Percentiles rank a stretch among this genome's conserved stretches.
Conservation (phyloP, 1,140 invertebrate species). For the Argopecten irradians region DNA sequence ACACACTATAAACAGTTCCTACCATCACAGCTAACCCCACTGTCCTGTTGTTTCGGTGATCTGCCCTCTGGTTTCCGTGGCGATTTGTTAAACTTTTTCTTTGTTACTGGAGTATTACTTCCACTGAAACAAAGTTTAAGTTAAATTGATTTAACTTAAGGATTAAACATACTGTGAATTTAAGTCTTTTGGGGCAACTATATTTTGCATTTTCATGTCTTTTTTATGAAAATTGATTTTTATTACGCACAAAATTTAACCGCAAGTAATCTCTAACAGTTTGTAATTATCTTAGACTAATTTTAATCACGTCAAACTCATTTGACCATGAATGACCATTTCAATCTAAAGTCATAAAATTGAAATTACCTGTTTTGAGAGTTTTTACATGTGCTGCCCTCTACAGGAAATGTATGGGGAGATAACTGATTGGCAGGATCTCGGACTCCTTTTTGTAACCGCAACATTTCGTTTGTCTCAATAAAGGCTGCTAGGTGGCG, state of each 20-base stretch:
- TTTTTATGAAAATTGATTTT: no score
- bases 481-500: constrained; percentile 69
- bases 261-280: no score
- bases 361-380: background rate
- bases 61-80: constrained; percentile 24
- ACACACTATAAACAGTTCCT: constrained; percentile 28
- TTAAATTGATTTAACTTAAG: no score
- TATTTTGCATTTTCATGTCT: no score
- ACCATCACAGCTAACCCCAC: constrained; percentile 44
- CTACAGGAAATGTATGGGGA: background rate
- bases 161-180: no score
- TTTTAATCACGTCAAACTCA: no score
- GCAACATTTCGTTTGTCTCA: constrained; percentile 67
- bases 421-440: constrained; percentile 25
- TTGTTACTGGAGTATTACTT: background rate
- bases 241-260: no score
- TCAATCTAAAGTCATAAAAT: no score
- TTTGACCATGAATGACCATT: no score
- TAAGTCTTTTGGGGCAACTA: no score
- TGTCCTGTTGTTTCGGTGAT: constrained; percentile 46
- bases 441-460: constrained; percentile 57
- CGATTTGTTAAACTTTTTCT: constrained; percentile 17
- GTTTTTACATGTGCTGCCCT: background rate
- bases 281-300: no score
- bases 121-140: background rate